Evolutionary conservation across 1,140 invertebrate genomes (phyloP), one percentile per base, ranked within the genome.

Genomic region (Zaprionus davidi): DNA sequence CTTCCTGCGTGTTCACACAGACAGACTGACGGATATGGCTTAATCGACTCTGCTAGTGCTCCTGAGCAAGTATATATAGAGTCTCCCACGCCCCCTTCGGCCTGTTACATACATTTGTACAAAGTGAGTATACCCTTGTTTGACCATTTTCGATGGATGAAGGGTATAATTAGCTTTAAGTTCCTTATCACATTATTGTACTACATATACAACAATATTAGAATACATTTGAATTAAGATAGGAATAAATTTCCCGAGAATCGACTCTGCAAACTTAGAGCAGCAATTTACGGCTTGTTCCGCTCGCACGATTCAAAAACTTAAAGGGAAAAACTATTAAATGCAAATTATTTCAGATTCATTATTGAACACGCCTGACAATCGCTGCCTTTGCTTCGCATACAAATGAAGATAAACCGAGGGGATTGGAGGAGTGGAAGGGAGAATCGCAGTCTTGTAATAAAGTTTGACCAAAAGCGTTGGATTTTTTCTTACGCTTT

Each of bases 271-370:
- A 3, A n/a, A 9, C 41, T 3, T 17, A 1, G 5, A 46, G 46
- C 41, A 26, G 24, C 41, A 9, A 0, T 46, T 17, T 17, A 46
- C 7, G 6, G 41, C 12, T 13, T 64, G 12, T 55, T 11, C 49
- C 34, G 20, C 20, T 60, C 5, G 67, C 62, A 85, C 65, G 65
- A 70, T 38, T 41, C 17, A 31, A 78, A 57, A 55, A 65, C 58
- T 65, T 64, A 70, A 46, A 64, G 31, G 62, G 53, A 75, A 78
- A 68, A 78, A 70, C 72, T 80, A 86, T 88, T 83, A 81, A 87
- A 87, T 87, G 84, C 84, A 87, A 87, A 87, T 87, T 88, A 87
- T 87, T 77, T 88, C 83, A 88, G 84, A 56, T 63, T 80, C 70
- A 72, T 87, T 81, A 69, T 69, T 66, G 82, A 44, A 56, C 73